Evolutionary conservation across 1,140 invertebrate genomes (phyloP).

Genomic region (Proctacanthus coquilletti): DNA sequence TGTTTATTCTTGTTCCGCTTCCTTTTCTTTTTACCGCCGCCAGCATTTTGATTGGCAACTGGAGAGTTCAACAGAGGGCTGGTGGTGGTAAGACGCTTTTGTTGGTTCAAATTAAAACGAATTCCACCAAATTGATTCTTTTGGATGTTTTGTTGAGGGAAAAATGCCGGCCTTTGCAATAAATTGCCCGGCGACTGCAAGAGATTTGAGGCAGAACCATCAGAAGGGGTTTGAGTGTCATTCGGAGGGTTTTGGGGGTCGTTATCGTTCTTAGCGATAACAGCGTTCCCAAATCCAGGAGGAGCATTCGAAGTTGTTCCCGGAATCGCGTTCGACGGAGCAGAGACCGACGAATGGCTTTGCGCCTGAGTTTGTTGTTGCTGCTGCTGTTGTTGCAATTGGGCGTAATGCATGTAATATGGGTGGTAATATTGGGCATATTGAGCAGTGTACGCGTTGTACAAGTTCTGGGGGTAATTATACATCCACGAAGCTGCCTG

Average conservation of each 20-base stretch:
- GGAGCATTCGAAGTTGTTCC: slow-evolving; percentile 21
- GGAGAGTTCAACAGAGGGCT: slow-evolving; percentile 17
- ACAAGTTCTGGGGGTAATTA: slow-evolving; percentile 1
- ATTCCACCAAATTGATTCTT: slow-evolving; percentile 26
- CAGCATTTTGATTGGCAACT: slow-evolving; percentile 10
- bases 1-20: slow-evolving; percentile 53
- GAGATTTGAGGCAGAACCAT: not conserved
- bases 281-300: slow-evolving; percentile 24
- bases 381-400: slow-evolving; percentile 14
- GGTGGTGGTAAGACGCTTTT: slow-evolving; percentile 19
- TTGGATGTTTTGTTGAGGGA: slow-evolving; percentile 4
- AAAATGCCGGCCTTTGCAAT: not conserved
- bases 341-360: no score
- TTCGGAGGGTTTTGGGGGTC: not conserved
- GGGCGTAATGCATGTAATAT: slow-evolving; percentile 2
- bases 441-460: slow-evolving; percentile 1
- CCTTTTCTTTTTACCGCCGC: slow-evolving; percentile 51
- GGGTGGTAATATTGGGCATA: slow-evolving; percentile 11
- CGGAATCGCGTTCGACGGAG: slow-evolving; percentile 8
- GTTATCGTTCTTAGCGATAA: slow-evolving; percentile 8
- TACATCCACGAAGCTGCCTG: slow-evolving; percentile 1
- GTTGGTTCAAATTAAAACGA: slow-evolving; percentile 28
- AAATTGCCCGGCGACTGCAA: not conserved
- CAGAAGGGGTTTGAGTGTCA: no score
- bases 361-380: slow-evolving; percentile 18